phyloP scores from a whole-genome alignment of 2,888 invertebrate species.

The Exocentrus adspersus region DNA sequence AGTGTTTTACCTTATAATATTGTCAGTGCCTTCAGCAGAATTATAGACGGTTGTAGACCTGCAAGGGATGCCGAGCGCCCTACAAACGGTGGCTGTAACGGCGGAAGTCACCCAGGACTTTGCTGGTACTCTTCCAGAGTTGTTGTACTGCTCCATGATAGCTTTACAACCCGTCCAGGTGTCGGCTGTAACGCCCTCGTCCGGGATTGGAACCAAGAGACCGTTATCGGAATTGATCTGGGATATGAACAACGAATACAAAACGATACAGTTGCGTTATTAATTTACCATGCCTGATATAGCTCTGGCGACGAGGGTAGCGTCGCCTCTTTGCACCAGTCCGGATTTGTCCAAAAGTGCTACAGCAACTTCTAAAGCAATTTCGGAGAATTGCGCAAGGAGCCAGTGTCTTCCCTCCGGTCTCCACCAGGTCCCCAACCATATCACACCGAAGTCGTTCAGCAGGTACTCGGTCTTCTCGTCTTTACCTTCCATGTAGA shows the following conservation, averaged over 20 bases:
- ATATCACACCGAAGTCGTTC: slow-evolving; percentile 85
- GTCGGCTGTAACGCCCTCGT: slow-evolving; percentile 76
- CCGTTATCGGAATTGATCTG: slow-evolving; percentile 76
- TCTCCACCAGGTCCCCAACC: slow-evolving; percentile 80
- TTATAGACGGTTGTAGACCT: slow-evolving; percentile 82
- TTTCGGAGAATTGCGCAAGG: slow-evolving; percentile 83
- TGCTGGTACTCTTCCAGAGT: slow-evolving; percentile 66
- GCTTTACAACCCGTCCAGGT: slow-evolving; percentile 81
- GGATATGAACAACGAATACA: slow-evolving; percentile 41
- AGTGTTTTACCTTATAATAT: slow-evolving; percentile 70
- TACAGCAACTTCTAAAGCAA: slow-evolving; percentile 76
- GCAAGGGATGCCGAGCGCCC: slow-evolving; percentile 78
- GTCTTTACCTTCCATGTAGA: slow-evolving; percentile 77
- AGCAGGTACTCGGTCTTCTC: slow-evolving; percentile 80
- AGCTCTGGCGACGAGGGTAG: slow-evolving; percentile 75
- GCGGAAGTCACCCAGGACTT: slow-evolving; percentile 84
- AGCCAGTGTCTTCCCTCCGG: slow-evolving; percentile 83
- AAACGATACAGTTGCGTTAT: too few species aligned
- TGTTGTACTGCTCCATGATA: slow-evolving; percentile 76
- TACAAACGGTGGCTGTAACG: slow-evolving; percentile 77
- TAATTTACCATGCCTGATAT: slow-evolving; percentile 82
- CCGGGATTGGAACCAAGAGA: slow-evolving; percentile 76
- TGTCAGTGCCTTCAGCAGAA: slow-evolving; percentile 82
- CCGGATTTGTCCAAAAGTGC: slow-evolving; percentile 76
- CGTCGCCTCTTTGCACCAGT: slow-evolving; percentile 74